phyloP scores from a whole-genome alignment of 2,113 vertebrate species.

The Callionymus lyra region DNA sequence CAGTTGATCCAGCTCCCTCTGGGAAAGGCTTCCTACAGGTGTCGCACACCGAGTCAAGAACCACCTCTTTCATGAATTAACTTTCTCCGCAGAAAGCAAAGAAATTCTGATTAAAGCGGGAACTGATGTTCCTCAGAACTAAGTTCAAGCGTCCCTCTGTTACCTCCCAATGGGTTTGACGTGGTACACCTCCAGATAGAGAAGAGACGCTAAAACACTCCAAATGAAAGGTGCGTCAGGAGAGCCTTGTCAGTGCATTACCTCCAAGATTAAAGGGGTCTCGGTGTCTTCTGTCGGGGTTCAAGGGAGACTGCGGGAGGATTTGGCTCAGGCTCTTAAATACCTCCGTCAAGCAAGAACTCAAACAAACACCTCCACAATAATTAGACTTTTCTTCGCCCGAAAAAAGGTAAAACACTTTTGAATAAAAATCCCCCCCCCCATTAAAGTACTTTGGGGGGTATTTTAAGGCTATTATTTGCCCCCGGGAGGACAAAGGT shows the following conservation, averaged over 20 bases:
- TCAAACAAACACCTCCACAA: slow-evolving; percentile 67
- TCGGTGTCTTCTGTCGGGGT: slow-evolving; percentile 56
- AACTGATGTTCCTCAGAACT: slow-evolving; percentile 56
- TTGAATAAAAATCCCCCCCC: slow-evolving; percentile 36
- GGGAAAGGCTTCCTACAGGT: slow-evolving; percentile 13
- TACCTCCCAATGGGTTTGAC: slow-evolving; percentile 30
- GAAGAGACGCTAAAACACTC: slow-evolving; percentile 60
- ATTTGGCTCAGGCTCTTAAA: slow-evolving; percentile 63
- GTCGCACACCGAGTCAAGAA: slow-evolving; percentile 20
- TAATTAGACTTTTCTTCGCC: slow-evolving; percentile 59
- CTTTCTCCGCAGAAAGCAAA: slow-evolving; percentile 20
- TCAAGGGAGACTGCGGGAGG: slow-evolving; percentile 58
- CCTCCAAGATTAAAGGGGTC: slow-evolving; percentile 61
- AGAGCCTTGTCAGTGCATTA: slow-evolving; percentile 57
- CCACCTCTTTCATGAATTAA: slow-evolving; percentile 39
- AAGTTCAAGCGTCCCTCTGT: slow-evolving; percentile 30
- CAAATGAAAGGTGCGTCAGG: slow-evolving; percentile 62
- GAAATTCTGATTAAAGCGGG: slow-evolving; percentile 49
- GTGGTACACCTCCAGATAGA: slow-evolving; percentile 30
- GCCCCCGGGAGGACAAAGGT: not conserved
- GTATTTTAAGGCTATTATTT: not conserved
- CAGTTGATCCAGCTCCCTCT: slow-evolving; percentile 2
- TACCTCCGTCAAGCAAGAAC: slow-evolving; percentile 57
- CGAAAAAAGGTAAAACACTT: slow-evolving; percentile 35
- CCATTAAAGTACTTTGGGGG: no score